These are phyloP conservation scores for Strongylocentrotus purpuratus DNA, from an alignment of 35 echinoderm and acorn worm species.

Conservation along the genomic window DNA sequence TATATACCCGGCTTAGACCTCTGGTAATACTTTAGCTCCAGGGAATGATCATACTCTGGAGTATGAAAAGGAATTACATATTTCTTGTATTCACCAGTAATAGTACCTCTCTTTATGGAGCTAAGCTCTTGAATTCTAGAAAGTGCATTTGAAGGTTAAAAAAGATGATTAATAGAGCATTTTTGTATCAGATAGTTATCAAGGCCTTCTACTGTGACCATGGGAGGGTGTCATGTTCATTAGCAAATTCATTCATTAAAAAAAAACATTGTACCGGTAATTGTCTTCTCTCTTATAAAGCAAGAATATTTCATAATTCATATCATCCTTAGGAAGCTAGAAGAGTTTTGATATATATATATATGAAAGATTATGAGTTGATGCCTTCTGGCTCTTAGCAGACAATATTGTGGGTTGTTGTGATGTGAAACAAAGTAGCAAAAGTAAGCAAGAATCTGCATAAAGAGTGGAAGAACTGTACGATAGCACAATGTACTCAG, in stretches of 20 bases:
- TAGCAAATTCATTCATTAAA: background rate
- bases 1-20: background rate
- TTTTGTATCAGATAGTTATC: background rate
- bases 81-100: background rate
- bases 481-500: too few relatives aligned
- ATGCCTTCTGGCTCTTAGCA: too few relatives aligned
- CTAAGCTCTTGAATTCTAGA: background rate
- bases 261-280: background rate
- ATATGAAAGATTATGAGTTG: too few relatives aligned
- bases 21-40: background rate
- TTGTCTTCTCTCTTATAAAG: background rate
- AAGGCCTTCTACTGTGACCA: background rate
- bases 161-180: background rate
- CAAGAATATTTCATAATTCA: too few relatives aligned
- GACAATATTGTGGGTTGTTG: too few relatives aligned
- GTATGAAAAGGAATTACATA: constrained; percentile 12
- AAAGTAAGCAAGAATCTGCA: too few relatives aligned
- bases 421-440: too few relatives aligned
- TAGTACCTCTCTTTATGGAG: background rate
- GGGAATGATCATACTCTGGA: background rate
- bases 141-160: background rate
- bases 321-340: too few relatives aligned
- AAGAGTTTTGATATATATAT: too few relatives aligned
- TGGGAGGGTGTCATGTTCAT: background rate
- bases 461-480: too few relatives aligned